Evolutionary conservation across 2,113 vertebrate species (phyloP).

Genomic region (Oryzias melastigma): DNA sequence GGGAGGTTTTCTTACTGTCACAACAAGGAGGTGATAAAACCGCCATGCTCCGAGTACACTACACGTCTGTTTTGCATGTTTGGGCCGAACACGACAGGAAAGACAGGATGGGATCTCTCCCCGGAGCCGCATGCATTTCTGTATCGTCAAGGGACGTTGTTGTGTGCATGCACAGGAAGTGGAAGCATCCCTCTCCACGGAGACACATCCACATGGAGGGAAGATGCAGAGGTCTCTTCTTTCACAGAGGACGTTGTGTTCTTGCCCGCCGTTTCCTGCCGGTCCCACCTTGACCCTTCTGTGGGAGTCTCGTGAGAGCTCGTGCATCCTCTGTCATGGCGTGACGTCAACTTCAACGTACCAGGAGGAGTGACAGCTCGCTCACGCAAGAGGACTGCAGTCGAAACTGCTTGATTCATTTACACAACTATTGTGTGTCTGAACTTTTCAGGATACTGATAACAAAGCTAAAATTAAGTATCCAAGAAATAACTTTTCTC

Average conservation of each 20-base stretch:
- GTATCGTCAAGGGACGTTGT: slow-evolving; percentile 34
- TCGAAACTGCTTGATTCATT: too few species aligned
- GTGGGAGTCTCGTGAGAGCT: not conserved
- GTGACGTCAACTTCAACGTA: not conserved
- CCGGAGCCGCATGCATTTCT: slow-evolving; percentile 5
- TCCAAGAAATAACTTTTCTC: not conserved
- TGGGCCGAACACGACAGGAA: slow-evolving; percentile 13
- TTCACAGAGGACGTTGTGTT: slow-evolving; percentile 53
- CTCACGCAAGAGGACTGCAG: not conserved
- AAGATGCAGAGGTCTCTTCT: slow-evolving; percentile 36
- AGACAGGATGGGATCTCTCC: slow-evolving; percentile 7
- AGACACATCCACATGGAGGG: slow-evolving; percentile 12
- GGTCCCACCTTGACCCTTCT: slow-evolving; percentile 41
- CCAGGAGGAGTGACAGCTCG: not conserved
- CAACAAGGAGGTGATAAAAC: not conserved
- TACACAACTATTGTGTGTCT: too few species aligned
- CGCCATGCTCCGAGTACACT: not conserved
- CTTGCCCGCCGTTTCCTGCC: slow-evolving; percentile 45
- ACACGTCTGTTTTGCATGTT: not conserved
- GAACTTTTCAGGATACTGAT: not conserved
- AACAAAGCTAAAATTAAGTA: not conserved
- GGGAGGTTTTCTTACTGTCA: slow-evolving; percentile 4
- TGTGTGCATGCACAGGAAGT: slow-evolving; percentile 32
- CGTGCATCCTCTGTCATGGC: not conserved
- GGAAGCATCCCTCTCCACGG: slow-evolving; percentile 13